Evolutionary conservation across 2,888 invertebrate species (phyloP).

Genomic region (Rhaphigaster nebulosa): DNA sequence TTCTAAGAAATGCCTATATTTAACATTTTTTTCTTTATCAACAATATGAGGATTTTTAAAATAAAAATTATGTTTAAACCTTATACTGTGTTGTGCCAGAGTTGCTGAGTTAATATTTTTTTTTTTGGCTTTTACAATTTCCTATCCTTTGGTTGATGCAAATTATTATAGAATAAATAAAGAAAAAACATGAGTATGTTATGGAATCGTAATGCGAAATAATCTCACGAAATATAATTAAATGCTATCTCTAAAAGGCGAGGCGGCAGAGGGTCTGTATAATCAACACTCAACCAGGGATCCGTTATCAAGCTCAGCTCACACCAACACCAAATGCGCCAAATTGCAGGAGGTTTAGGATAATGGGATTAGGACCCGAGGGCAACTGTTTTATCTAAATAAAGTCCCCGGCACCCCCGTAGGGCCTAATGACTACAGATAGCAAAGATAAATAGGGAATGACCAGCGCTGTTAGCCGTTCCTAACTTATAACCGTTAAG

Average conservation of each 20-base stretch:
- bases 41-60: too few species aligned
- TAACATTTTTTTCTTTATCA: too few species aligned
- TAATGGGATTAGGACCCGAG: slow-evolving; percentile 36
- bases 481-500: slow-evolving; percentile 17
- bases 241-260: not conserved
- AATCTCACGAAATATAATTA: not conserved
- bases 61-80: too few species aligned
- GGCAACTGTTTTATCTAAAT: slow-evolving; percentile 42
- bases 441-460: slow-evolving; percentile 54
- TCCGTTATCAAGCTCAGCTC: not conserved
- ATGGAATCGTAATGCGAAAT: not conserved
- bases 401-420: not conserved
- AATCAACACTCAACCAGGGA: not conserved
- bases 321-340: slow-evolving; percentile 20
- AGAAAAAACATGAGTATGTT: not conserved
- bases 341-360: not conserved
- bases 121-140: too few species aligned
- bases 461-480: slow-evolving; percentile 13
- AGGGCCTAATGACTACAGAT: slow-evolving; percentile 45
- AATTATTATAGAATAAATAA: not conserved
- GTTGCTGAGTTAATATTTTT: too few species aligned
- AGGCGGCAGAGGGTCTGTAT: not conserved
- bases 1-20: too few species aligned
- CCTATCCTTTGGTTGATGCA: too few species aligned
- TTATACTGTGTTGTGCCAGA: too few species aligned